phyloP scores from a whole-genome alignment of 2,113 vertebrate species.

The Zapornia atra region DNA sequence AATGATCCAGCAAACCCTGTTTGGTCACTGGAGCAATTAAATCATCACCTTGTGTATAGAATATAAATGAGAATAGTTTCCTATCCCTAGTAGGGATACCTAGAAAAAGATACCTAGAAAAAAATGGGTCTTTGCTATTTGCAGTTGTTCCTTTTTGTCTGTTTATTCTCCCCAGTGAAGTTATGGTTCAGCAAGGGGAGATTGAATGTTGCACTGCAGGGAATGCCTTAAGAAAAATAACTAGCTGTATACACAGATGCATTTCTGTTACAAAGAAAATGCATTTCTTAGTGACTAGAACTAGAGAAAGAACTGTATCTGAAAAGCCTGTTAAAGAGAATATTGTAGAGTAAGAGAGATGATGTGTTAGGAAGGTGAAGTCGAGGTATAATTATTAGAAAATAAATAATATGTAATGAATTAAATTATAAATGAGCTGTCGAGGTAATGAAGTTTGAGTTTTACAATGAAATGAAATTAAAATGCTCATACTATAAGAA shows the following conservation, averaged over 20 bases:
- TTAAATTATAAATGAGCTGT: slow-evolving; percentile 17
- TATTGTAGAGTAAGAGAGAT: neutral
- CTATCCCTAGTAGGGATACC: neutral
- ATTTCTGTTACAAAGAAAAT: neutral
- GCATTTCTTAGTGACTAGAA: rapidly evolving
- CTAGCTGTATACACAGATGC: neutral
- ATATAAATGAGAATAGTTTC: neutral
- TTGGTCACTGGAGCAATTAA: neutral
- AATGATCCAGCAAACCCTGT: neutral
- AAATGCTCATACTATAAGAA: slow-evolving; percentile 32
- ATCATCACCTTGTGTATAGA: neutral
- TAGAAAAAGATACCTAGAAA: neutral
- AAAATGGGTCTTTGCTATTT: neutral
- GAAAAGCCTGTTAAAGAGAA: neutral
- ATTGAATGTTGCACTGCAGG: neutral
- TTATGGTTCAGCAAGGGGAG: neutral
- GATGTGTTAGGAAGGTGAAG: neutral
- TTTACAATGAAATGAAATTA: slow-evolving; percentile 48
- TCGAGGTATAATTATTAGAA: slow-evolving; percentile 5
- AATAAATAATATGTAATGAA: slow-evolving; percentile 26
- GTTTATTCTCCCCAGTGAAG: neutral
- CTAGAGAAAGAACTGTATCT: neutral
- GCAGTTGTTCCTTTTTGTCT: neutral
- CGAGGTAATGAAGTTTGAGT: slow-evolving; percentile 37
- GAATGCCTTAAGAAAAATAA: neutral